Base-by-base conservation (phyloP, 1,140 invertebrate species). In the Caenorhabditis latens region DNA sequence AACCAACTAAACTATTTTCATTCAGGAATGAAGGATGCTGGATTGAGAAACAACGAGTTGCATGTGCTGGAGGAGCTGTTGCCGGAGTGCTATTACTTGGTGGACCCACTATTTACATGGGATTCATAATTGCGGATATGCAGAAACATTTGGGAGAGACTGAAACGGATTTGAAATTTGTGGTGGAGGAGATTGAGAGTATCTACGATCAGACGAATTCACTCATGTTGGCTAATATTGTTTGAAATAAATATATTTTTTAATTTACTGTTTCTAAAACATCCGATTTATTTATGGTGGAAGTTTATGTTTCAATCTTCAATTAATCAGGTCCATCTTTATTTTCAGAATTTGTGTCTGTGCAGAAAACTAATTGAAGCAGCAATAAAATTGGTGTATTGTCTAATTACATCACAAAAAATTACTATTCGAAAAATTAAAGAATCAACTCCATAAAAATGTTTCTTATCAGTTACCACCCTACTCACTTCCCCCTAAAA, bases 161-260 rank as follows among this genome's bases (percentile, higher is more conserved):
- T 11, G 43, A 46, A 9, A 46, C 4, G 7, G 42, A 71, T n/a
- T 46, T 71, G 67, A 19, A 13, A 9, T 71, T 71, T n/a, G 14
- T n/a, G 19, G 67, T 46, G 9, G 40, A 43, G 13, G 67, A 71
- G 46, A 71, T 71, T 16, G 67, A 71, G 19, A 46, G 42, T 19
- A 71, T 71, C 19, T 71, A 46, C 19, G 67, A 71, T 9, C 67
- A 71, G 16, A 71, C 67, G 5, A 71, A 71, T 19, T 71, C 67
- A 4, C 19, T 71, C 2, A 71, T 71, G 67, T 32, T 71, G 21
- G 67, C 67, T 58, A 58, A 58, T 58, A n/a, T 58, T 58, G 57
- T 58, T n/a, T 58, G 9, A 53, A 53, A 16, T 14, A 53, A 14
- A 14, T 1, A 53, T 53, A 11, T 53, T 53, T 32, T 32, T 32